Percentiles rank a stretch among this genome's conserved stretches.
Evolutionary conservation across 2,888 invertebrate species (phyloP).

Genomic region (Noctuana brunneofusca): DNA sequence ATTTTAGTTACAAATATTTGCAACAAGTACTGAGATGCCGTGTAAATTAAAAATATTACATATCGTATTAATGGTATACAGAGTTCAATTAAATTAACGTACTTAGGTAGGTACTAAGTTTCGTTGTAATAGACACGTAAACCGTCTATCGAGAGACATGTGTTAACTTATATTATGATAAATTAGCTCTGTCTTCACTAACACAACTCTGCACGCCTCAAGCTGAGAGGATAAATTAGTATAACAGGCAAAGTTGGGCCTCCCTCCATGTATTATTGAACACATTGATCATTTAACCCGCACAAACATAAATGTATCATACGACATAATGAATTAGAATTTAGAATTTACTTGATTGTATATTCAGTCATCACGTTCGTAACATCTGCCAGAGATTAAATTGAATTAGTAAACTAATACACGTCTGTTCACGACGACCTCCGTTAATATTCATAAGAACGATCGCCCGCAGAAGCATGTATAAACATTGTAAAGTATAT

Average conservation of each 20-base stretch:
- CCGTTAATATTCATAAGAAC: conserved; percentile 26
- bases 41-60: no score
- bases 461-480: conserved; percentile 2
- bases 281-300: conserved; percentile 11
- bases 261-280: conserved; percentile 12
- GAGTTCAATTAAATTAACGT: neutral
- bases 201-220: conserved; percentile 6
- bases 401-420: conserved; percentile 24
- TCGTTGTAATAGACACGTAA: neutral
- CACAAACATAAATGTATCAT: conserved; percentile 7
- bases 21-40: no score
- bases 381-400: conserved; percentile 29
- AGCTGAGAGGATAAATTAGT: conserved; percentile 16
- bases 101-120: neutral
- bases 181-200: neutral
- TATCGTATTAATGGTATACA: no score
- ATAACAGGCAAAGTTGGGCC: conserved; percentile 14
- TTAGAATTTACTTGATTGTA: conserved; percentile 18
- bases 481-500: neutral
- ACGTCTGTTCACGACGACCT: conserved; percentile 10
- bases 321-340: conserved; percentile 16
- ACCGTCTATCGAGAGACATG: conserved; percentile 7
- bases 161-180: conserved; percentile 2
- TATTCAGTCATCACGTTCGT: conserved; percentile 29
- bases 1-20: no score